A percentile compares a stretch with the other conserved stretches of the same genome.
Conservation (phyloP, 2,888 invertebrate genomes). For the Beris morrisii region DNA sequence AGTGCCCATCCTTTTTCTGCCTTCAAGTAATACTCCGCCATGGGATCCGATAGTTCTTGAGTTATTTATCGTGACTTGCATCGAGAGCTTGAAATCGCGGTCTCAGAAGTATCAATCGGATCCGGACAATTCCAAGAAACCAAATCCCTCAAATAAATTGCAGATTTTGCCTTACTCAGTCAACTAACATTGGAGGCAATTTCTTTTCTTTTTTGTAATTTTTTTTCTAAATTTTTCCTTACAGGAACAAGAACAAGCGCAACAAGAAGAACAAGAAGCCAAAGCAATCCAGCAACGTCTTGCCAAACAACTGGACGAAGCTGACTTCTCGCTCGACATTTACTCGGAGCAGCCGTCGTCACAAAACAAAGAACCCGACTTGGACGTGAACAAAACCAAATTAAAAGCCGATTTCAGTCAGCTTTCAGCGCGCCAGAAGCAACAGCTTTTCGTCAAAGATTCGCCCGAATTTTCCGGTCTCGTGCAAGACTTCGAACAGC, state of each 20-base stretch:
- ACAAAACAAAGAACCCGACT: conserved; percentile 48
- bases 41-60: too few relatives aligned
- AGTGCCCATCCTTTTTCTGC: too few relatives aligned
- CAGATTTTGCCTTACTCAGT: too few relatives aligned
- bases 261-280: conserved; percentile 82
- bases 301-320: conserved; percentile 75
- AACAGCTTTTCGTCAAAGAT: conserved; percentile 77
- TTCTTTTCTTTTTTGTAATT: too few relatives aligned
- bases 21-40: too few relatives aligned
- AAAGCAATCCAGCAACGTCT: conserved; percentile 76
- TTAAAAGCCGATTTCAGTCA: conserved; percentile 77
- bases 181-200: too few relatives aligned
- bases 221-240: background rate
- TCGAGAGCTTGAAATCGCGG: too few relatives aligned
- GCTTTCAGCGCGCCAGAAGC: conserved; percentile 73
- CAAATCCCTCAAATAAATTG: too few relatives aligned
- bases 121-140: too few relatives aligned
- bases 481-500: conserved; percentile 76
- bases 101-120: too few relatives aligned
- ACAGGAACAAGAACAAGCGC: conserved; percentile 70
- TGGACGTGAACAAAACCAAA: conserved; percentile 55
- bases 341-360: conserved; percentile 52
- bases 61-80: too few relatives aligned
- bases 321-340: conserved; percentile 70
- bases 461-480: conserved; percentile 84